A percentile compares a stretch with the other conserved stretches of the same genome.
phyloP scores from a whole-genome alignment of 2,888 invertebrate genomes.

The Odontocerum albicorne region DNA sequence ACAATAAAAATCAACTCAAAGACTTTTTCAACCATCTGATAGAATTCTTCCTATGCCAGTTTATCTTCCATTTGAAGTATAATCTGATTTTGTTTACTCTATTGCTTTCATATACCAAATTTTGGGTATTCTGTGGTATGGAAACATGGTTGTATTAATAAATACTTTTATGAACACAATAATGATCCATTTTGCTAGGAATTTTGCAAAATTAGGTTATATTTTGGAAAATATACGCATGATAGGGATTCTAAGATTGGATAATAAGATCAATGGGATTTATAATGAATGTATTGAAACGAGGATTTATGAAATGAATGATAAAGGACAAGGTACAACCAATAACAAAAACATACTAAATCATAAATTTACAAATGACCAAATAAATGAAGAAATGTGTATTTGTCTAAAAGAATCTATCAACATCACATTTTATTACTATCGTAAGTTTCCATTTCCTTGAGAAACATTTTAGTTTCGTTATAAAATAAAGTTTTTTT shows the following conservation, averaged over 20 bases:
- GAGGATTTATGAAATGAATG: slow-evolving; percentile 1
- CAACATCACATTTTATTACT: slow-evolving; percentile 22
- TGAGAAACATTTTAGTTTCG: background rate
- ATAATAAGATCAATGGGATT: background rate
- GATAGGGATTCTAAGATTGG: slow-evolving; percentile 11
- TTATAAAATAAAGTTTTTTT: background rate
- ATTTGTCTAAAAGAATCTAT: slow-evolving; percentile 24
- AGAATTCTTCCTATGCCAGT: slow-evolving; percentile 29
- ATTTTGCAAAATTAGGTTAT: slow-evolving; percentile 26
- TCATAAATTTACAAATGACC: slow-evolving; percentile 11
- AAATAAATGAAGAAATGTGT: slow-evolving; percentile 22
- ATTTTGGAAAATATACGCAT: slow-evolving; percentile 22
- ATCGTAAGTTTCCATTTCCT: slow-evolving; percentile 18
- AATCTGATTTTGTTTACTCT: slow-evolving; percentile 21
- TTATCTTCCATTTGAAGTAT: slow-evolving; percentile 29
- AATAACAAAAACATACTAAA: background rate
- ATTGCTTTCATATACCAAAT: slow-evolving; percentile 30
- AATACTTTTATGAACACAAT: slow-evolving; percentile 32
- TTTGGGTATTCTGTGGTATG: slow-evolving; percentile 27
- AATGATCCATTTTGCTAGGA: slow-evolving; percentile 27
- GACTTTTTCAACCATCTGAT: slow-evolving; percentile 12
- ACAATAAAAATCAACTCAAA: background rate
- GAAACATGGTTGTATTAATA: slow-evolving; percentile 28
- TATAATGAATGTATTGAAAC: background rate
- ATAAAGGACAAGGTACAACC: background rate